Evolutionary conservation across 2,888 invertebrate species (phyloP).

Genomic region (Noctuana brunneofusca): DNA sequence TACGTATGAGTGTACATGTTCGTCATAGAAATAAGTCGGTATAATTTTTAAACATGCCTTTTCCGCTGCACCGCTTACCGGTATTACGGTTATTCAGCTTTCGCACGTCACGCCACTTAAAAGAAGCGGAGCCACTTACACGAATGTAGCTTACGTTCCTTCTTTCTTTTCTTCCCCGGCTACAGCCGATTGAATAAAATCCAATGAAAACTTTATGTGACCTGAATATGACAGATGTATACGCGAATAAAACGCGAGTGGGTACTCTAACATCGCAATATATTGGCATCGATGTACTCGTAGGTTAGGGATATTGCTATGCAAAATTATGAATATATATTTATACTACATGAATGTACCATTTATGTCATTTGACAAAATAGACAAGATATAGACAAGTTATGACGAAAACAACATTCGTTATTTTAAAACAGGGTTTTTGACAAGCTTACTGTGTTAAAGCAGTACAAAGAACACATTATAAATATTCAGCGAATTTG

Average conservation of each 20-base stretch:
- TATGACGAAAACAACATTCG: neutral
- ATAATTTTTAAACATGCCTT: slow-evolving; percentile 79
- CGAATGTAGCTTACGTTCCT: slow-evolving; percentile 74
- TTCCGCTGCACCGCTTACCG: slow-evolving; percentile 70
- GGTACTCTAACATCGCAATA: slow-evolving; percentile 7
- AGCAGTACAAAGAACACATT: neutral
- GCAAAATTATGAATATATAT: slow-evolving; percentile 2
- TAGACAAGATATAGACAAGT: neutral
- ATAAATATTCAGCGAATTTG: slow-evolving; percentile 12
- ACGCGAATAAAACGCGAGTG: slow-evolving; percentile 21
- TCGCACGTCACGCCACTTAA: slow-evolving; percentile 73
- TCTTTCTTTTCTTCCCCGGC: slow-evolving; percentile 33
- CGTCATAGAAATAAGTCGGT: slow-evolving; percentile 73
- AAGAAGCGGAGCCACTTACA: slow-evolving; percentile 74
- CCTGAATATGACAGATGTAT: slow-evolving; percentile 50
- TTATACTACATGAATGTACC: neutral
- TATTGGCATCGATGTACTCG: slow-evolving; percentile 29
- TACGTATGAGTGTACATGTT: slow-evolving; percentile 62
- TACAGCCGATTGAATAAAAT: slow-evolving; percentile 72
- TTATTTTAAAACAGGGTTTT: neutral
- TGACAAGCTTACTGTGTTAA: neutral
- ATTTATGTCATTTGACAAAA: neutral
- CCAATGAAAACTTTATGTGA: slow-evolving; percentile 72
- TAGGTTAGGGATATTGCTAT: slow-evolving; percentile 8
- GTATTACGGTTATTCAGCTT: slow-evolving; percentile 65